Conservation (phyloP, 2,113 vertebrate species). For the Orycteropus afer region DNA sequence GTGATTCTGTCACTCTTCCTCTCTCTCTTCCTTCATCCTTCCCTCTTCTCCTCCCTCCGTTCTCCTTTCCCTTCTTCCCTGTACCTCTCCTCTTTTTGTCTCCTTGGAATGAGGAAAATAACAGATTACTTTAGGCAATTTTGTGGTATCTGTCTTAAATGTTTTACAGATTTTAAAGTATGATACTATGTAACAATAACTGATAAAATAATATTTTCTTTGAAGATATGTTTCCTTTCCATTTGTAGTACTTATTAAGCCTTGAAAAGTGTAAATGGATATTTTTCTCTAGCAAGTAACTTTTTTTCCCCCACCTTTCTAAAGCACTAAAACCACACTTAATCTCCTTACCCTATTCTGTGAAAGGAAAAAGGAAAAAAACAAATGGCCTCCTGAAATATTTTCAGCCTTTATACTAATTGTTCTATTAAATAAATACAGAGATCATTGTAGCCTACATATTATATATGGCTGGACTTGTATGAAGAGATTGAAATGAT, state of each 20-base stretch:
- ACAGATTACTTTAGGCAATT: background rate
- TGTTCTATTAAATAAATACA: background rate
- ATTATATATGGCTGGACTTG: background rate
- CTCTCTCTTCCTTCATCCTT: too few relatives aligned
- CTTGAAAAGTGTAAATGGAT: background rate
- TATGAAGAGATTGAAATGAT: background rate
- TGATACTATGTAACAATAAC: background rate
- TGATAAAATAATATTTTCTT: constrained; percentile 11
- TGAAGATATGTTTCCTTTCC: background rate
- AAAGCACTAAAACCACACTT: background rate
- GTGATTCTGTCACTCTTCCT: too few relatives aligned
- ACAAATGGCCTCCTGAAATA: background rate
- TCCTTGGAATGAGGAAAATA: background rate
- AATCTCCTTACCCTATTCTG: background rate
- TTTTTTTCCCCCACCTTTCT: constrained; percentile 4
- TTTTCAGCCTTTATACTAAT: background rate
- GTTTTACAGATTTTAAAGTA: background rate
- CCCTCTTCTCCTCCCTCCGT: too few relatives aligned
- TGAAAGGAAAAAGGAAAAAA: background rate
- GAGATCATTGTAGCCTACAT: background rate
- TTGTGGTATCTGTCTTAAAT: background rate
- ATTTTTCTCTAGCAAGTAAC: constrained; percentile 27
- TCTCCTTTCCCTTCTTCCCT: too few relatives aligned
- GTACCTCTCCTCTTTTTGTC: too few relatives aligned
- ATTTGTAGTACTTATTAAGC: background rate